A percentile compares a stretch with the other conserved stretches of the same genome.
These are phyloP conservation scores for Diadegma fenestrale DNA, from an alignment of 2,888 invertebrate genomes.

Conservation along the genomic window DNA sequence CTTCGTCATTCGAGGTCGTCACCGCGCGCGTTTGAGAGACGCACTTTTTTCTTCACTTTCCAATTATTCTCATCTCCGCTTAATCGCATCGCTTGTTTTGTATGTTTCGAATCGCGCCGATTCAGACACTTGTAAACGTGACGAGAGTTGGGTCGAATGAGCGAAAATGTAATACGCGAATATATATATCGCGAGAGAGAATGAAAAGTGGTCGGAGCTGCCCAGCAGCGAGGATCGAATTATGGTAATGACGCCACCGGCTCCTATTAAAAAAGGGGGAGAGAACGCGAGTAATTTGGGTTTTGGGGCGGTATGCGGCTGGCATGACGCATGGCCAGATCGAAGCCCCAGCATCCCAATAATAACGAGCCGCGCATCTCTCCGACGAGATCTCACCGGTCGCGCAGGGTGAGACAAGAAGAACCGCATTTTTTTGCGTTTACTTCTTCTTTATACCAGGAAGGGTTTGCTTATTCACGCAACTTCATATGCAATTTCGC, in stretches of 20 bases:
- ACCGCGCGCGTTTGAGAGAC: neutral
- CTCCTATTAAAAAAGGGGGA: conserved; percentile 47
- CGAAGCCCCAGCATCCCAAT: conserved; percentile 63
- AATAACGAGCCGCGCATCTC: conserved; percentile 52
- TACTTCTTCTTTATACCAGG: conserved; percentile 14
- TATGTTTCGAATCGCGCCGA: conserved; percentile 3
- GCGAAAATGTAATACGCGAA: conserved; percentile 37
- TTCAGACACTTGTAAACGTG: neutral
- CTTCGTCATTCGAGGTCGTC: conserved; percentile 29
- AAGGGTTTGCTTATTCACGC: conserved; percentile 36
- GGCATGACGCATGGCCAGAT: conserved; percentile 52
- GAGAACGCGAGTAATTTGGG: conserved; percentile 44
- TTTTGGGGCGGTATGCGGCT: conserved; percentile 23
- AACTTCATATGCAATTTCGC: conserved; percentile 53
- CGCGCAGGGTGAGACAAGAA: conserved; percentile 20
- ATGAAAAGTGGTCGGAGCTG: conserved; percentile 60
- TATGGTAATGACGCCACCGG: conserved; percentile 66
- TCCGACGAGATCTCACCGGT: conserved; percentile 13
- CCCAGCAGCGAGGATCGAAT: conserved; percentile 51
- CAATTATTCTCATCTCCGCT: neutral
- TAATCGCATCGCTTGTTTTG: neutral
- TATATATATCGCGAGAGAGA: conserved; percentile 45
- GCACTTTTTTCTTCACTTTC: neutral
- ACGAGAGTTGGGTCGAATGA: neutral
- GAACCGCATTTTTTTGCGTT: conserved; percentile 31